Conservation (phyloP, 35 echinoderm and acorn worm species). For the Chiridota heheva region DNA sequence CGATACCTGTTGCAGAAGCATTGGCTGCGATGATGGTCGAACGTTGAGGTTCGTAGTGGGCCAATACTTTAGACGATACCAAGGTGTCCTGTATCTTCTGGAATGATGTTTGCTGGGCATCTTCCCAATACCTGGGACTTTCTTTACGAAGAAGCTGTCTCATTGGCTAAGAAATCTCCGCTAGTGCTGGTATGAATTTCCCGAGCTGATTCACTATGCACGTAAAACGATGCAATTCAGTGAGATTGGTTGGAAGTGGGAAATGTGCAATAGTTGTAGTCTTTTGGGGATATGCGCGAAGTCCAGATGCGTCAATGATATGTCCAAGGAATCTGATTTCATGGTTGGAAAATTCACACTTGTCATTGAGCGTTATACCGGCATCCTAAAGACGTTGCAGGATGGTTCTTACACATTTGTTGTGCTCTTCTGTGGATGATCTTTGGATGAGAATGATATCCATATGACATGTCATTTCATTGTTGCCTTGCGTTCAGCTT, state of each 20-base stretch:
- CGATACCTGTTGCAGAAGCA: too few relatives aligned
- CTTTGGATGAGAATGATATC: background rate
- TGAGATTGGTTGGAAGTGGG: background rate
- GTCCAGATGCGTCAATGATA: background rate
- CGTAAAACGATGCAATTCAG: background rate
- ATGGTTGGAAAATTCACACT: background rate
- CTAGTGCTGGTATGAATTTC: background rate
- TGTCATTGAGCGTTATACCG: slow-evolving; percentile 1
- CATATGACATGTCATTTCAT: background rate
- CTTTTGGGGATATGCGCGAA: background rate
- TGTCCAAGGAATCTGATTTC: background rate
- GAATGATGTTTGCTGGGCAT: background rate
- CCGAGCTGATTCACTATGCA: background rate
- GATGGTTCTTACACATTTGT: too few relatives aligned
- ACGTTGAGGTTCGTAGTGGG: background rate
- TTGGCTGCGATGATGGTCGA: background rate
- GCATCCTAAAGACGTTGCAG: background rate
- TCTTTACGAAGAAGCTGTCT: background rate
- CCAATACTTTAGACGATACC: background rate
- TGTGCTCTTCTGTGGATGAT: background rate
- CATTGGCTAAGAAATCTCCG: background rate
- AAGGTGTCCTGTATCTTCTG: too few relatives aligned
- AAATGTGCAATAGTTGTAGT: background rate
- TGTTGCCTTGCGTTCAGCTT: background rate
- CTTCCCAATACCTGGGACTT: background rate